Base-by-base conservation (phyloP, 2,888 invertebrate genomes). In the Tanytarsus gracilentus region DNA sequence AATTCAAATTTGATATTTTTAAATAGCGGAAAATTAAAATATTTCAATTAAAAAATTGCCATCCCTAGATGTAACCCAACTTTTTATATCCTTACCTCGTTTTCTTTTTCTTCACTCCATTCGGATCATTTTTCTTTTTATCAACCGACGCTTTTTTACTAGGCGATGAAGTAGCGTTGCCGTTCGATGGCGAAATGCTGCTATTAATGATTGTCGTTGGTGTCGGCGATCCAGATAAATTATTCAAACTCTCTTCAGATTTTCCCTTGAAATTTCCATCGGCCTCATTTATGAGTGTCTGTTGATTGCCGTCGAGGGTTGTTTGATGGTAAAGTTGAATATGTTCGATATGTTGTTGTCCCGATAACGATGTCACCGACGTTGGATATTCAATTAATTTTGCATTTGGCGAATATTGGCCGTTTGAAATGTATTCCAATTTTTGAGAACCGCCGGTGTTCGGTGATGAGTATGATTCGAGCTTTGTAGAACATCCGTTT, bases 31-130 rank as follows among this genome's bases (percentile, higher is more conserved):
- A n/a, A n/a, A n/a, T n/a, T n/a, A n/a, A n/a, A n/a, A n/a, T n/a
- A n/a, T n/a, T n/a, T n/a, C n/a, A n/a, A n/a, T n/a, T n/a, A n/a
- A n/a, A n/a, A n/a, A n/a, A n/a, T n/a, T n/a, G n/a, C n/a, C n/a
- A n/a, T n/a, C n/a, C n/a, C n/a, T n/a, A n/a, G n/a, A n/a, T n/a
- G n/a, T n/a, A n/a, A n/a, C n/a, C n/a, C n/a, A n/a, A 36, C 16
- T 36, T 36, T n/a, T 33, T 11, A 4, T 5, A 14, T 36, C 7
- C 44, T 70, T 72, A 91, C 92, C 92, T 87, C 60, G 92, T 92
- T 76, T 92, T 92, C 75, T 92, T 92, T 76, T 92, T 92, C 72
- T 92, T 92, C 33, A 89, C 87, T 51, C 88, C 88, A 70, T 87
- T 89, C 67, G 86, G 88, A 70, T 88, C 88, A 66, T 79, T 81